Evolutionary conservation across 2,113 vertebrate genomes (phyloP).

Genomic region (Cephalopterus ornatus): DNA sequence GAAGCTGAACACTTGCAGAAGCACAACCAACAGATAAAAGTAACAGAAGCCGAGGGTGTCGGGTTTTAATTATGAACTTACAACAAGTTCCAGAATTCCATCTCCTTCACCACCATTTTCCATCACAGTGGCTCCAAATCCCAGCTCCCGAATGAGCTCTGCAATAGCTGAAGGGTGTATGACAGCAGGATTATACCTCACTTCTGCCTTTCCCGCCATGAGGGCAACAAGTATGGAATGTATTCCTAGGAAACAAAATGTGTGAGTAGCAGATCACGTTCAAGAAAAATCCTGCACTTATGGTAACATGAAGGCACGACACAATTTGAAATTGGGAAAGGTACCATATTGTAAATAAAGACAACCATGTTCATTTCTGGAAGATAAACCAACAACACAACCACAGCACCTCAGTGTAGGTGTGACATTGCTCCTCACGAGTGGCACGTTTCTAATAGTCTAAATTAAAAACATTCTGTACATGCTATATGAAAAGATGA

Average conservation of each 20-base stretch:
- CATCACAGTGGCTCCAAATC: conserved; percentile 89
- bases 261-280: background rate
- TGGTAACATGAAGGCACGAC: accelerated
- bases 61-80: conserved; percentile 68
- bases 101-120: conserved; percentile 88
- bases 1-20: background rate
- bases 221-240: conserved; percentile 91
- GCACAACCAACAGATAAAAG: background rate
- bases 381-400: background rate
- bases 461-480: background rate
- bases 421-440: background rate
- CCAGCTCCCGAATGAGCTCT: conserved; percentile 88
- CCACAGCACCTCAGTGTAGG: background rate
- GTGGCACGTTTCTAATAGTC: background rate
- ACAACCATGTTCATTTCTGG: accelerated
- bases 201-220: conserved; percentile 98
- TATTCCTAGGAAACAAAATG: conserved; percentile 75
- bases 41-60: background rate
- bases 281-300: background rate
- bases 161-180: conserved; percentile 84
- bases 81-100: conserved; percentile 90
- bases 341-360: accelerated
- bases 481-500: background rate
- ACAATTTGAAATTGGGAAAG: background rate
- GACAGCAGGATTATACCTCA: conserved; percentile 86